Evolutionary conservation across 2,888 invertebrate species (phyloP).

Genomic region (Nysson spinosus): DNA sequence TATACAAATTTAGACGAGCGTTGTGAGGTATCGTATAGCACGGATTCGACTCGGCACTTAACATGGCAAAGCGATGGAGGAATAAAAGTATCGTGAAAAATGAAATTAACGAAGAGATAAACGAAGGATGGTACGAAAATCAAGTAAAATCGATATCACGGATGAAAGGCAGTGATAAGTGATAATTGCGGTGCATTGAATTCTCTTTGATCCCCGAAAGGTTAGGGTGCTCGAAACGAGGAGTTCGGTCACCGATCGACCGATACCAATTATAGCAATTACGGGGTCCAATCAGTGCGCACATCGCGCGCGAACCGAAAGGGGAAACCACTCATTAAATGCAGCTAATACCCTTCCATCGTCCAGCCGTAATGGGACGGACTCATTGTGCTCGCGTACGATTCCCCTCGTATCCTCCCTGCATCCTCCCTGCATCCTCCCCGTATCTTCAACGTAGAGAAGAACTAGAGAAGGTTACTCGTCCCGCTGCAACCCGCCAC

Average conservation of each 20-base stretch:
- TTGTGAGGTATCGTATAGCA: too few relatives aligned
- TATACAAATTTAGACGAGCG: too few relatives aligned
- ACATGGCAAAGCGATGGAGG: too few relatives aligned
- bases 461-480: constrained; percentile 34
- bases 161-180: constrained; percentile 7
- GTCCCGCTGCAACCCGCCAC: constrained; percentile 22
- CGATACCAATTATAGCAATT: constrained; percentile 58
- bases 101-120: too few relatives aligned
- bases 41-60: too few relatives aligned
- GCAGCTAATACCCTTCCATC: constrained; percentile 40
- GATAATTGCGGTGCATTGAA: constrained; percentile 18
- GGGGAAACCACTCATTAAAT: constrained; percentile 62
- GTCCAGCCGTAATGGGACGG: constrained; percentile 25
- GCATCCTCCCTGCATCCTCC: background rate
- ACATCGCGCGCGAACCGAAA: constrained; percentile 62
- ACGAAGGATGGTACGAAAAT: too few relatives aligned
- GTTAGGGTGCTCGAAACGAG: constrained; percentile 8
- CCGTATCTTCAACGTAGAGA: constrained; percentile 1
- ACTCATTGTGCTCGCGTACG: constrained; percentile 25
- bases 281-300: constrained; percentile 55
- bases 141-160: background rate
- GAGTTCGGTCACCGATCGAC: constrained; percentile 22
- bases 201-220: constrained; percentile 15
- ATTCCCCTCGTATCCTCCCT: background rate
- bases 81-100: too few relatives aligned